Conservation (phyloP, 2,888 invertebrate species). For the Nyleta sp. region DNA sequence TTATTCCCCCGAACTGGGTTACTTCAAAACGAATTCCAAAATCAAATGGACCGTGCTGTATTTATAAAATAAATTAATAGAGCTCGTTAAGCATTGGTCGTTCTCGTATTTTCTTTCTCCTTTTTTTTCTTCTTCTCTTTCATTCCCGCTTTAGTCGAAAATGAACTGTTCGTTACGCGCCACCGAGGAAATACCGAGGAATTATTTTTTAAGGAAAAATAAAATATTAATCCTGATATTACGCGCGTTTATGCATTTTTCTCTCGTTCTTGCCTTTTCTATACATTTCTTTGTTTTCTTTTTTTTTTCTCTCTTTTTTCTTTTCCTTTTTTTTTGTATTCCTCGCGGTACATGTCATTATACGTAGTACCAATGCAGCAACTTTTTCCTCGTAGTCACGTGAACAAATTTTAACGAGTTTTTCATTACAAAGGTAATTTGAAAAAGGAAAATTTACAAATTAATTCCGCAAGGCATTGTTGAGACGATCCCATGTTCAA, state of each 20-base stretch:
- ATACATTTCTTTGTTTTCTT: not conserved
- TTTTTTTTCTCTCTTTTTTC: not conserved
- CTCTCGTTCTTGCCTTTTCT: no score
- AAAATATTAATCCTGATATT: constrained; percentile 24
- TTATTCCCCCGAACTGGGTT: constrained; percentile 21
- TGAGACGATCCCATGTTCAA: constrained; percentile 18
- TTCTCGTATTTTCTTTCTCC: not conserved
- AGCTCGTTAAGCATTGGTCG: constrained; percentile 18
- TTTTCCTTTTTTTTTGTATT: constrained; percentile 4
- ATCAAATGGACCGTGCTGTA: constrained; percentile 5
- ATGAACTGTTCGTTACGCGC: constrained; percentile 7
- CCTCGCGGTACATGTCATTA: constrained; percentile 31
- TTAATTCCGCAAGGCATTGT: constrained; percentile 36
- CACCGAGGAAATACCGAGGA: constrained; percentile 2
- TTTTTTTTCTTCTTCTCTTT: not conserved
- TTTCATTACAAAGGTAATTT: constrained; percentile 40
- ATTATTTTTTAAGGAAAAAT: constrained; percentile 21
- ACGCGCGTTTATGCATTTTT: constrained; percentile 12
- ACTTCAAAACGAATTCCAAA: constrained; percentile 24
- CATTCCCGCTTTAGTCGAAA: not conserved
- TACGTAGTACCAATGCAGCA: constrained; percentile 12
- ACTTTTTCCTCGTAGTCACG: constrained; percentile 22
- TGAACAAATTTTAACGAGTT: constrained; percentile 41
- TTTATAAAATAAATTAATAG: constrained; percentile 39
- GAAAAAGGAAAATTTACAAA: constrained; percentile 37